These are phyloP conservation scores for Diarsia rubi DNA, from an alignment of 2,888 invertebrate species.

Conservation along the genomic window DNA sequence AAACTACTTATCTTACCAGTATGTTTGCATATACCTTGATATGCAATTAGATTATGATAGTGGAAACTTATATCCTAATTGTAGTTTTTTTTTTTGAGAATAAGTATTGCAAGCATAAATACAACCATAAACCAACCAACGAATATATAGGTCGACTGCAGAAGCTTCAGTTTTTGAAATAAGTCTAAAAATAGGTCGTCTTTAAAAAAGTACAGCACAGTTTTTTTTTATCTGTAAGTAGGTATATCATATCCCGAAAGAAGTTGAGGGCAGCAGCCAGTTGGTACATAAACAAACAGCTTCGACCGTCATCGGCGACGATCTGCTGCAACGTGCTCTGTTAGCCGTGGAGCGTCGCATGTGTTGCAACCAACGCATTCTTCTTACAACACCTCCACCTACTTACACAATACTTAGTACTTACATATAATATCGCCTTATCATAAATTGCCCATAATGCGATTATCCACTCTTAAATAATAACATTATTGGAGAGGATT, in stretches of 20 bases:
- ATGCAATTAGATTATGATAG: not conserved
- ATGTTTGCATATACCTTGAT: not conserved
- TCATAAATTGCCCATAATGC: slow-evolving; percentile 41
- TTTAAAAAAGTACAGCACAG: not conserved
- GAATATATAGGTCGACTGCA: not conserved
- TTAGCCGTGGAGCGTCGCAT: slow-evolving; percentile 50
- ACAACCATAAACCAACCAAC: too few species aligned
- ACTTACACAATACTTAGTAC: slow-evolving; percentile 61
- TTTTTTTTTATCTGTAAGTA: not conserved
- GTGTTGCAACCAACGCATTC: slow-evolving; percentile 75
- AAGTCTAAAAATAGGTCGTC: not conserved
- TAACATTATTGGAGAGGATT: not conserved
- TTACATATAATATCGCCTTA: slow-evolving; percentile 51
- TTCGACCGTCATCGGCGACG: slow-evolving; percentile 50
- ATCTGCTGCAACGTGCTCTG: slow-evolving; percentile 58
- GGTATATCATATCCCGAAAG: slow-evolving; percentile 1
- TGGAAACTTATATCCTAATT: not conserved
- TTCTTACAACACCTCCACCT: slow-evolving; percentile 70
- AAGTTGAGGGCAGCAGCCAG: slow-evolving; percentile 33
- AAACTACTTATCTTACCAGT: not conserved
- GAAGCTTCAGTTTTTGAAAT: not conserved
- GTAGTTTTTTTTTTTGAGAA: not conserved
- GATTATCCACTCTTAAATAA: slow-evolving; percentile 28
- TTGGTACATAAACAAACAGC: slow-evolving; percentile 54
- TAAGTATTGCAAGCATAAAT: not conserved